Conservation (phyloP, 2,113 vertebrate species). For the Onychostruthus taczanowskii region DNA sequence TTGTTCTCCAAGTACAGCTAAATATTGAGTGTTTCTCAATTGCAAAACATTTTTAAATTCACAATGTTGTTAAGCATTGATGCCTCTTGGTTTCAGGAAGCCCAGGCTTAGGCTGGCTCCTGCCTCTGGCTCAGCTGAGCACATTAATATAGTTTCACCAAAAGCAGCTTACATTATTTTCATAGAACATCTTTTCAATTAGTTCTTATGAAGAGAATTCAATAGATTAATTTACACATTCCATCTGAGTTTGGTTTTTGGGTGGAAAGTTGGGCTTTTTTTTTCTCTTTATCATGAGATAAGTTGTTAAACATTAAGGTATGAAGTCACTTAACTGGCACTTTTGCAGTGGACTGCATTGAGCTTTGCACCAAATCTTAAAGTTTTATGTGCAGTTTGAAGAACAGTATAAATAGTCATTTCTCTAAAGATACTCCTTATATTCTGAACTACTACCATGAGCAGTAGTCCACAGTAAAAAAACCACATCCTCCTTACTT, state of each 20-base stretch:
- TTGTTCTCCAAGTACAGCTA: not conserved
- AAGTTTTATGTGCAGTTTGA: not conserved
- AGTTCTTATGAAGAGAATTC: not conserved
- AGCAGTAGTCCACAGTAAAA: not conserved
- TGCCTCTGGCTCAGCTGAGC: not conserved
- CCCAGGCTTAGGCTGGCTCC: not conserved
- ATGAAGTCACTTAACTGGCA: not conserved
- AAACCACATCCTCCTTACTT: not conserved
- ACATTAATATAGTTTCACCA: not conserved
- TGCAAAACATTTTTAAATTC: not conserved
- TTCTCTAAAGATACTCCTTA: not conserved
- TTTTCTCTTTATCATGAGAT: not conserved
- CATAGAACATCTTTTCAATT: not conserved
- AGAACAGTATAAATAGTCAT: not conserved
- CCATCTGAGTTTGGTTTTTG: not conserved
- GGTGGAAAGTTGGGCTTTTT: not conserved
- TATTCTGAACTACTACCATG: not conserved
- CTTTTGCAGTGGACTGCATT: not conserved
- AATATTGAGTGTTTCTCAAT: not conserved
- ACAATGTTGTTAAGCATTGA: not conserved
- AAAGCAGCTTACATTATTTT: not conserved
- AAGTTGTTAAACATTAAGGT: not conserved
- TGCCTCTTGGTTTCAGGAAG: not conserved
- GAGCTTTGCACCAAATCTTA: not conserved
- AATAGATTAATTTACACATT: not conserved